Conservation (phyloP, 2,113 vertebrate genomes). For the Macrotus californicus region DNA sequence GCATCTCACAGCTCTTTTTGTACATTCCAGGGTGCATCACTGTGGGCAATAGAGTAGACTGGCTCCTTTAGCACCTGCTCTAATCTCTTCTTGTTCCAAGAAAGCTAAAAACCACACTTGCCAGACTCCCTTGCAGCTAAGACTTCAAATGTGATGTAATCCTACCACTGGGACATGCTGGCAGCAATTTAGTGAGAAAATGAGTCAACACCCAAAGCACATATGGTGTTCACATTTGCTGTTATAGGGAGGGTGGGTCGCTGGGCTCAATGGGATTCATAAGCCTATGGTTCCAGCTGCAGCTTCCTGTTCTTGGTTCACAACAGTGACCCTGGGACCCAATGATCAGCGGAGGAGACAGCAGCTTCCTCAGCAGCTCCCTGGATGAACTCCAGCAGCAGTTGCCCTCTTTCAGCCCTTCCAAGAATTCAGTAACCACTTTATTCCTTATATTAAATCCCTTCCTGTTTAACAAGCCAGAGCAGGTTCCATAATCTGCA, state of each 20-base stretch:
- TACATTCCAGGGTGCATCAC: not conserved
- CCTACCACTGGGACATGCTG: not conserved
- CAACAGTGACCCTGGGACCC: not conserved
- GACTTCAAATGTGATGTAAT: not conserved
- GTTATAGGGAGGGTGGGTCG: not conserved
- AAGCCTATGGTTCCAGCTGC: not conserved
- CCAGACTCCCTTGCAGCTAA: slow-evolving; percentile 18
- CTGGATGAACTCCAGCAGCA: not conserved
- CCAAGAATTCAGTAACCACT: not conserved
- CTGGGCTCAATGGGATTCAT: not conserved
- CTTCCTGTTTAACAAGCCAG: not conserved
- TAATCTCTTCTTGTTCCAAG: not conserved
- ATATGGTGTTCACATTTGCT: not conserved
- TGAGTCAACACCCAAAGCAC: not conserved
- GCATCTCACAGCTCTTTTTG: not conserved
- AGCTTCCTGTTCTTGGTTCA: not conserved
- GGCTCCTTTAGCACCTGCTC: not conserved
- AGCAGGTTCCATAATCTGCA: not conserved
- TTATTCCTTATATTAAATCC: not conserved
- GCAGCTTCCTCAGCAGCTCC: not conserved
- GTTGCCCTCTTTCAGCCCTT: not conserved
- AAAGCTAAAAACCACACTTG: not conserved
- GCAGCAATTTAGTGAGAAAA: not conserved
- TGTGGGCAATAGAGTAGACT: not conserved
- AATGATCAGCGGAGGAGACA: not conserved